Conservation (phyloP, 1,140 invertebrate species). For the Drosophila sulfurigaster region DNA sequence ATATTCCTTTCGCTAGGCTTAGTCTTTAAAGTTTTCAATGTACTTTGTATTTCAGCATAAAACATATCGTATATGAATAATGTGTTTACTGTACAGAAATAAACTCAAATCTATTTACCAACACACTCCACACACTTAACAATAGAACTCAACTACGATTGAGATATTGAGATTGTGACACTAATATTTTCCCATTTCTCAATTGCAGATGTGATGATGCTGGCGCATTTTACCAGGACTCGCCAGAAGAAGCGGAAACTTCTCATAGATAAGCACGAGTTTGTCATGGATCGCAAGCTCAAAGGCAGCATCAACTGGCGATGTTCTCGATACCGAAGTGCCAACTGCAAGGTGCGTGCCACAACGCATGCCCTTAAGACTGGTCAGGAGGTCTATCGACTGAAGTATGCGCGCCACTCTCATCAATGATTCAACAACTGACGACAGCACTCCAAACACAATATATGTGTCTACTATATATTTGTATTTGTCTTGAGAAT, state of each 20-base stretch:
- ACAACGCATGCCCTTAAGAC: slow-evolving; percentile 69
- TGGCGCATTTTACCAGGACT: slow-evolving; percentile 70
- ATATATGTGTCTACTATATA: slow-evolving; percentile 1
- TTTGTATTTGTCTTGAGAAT: neutral
- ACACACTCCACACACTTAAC: neutral
- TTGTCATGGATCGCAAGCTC: slow-evolving; percentile 77
- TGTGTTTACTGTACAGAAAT: slow-evolving; percentile 10
- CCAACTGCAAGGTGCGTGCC: slow-evolving; percentile 78
- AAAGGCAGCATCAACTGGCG: slow-evolving; percentile 83
- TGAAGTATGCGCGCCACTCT: slow-evolving; percentile 69
- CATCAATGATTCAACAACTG: slow-evolving; percentile 45
- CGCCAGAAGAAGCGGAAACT: slow-evolving; percentile 76
- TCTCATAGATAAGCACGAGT: slow-evolving; percentile 71
- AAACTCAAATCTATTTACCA: slow-evolving; percentile 6
- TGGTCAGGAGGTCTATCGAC: slow-evolving; percentile 68
- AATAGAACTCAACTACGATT: slow-evolving; percentile 1
- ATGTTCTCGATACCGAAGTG: slow-evolving; percentile 75
- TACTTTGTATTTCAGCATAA: slow-evolving; percentile 29
- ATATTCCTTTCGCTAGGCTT: neutral
- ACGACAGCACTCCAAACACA: neutral
- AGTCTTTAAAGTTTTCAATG: slow-evolving; percentile 7
- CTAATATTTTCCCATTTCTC: slow-evolving; percentile 34
- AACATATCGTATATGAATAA: neutral
- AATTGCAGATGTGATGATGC: slow-evolving; percentile 52
- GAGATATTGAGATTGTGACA: neutral